A percentile compares a stretch with the other conserved stretches of the same genome.
Conservation (phyloP, 2,797 vertebrate genomes). For the Antrozous pallidus region DNA sequence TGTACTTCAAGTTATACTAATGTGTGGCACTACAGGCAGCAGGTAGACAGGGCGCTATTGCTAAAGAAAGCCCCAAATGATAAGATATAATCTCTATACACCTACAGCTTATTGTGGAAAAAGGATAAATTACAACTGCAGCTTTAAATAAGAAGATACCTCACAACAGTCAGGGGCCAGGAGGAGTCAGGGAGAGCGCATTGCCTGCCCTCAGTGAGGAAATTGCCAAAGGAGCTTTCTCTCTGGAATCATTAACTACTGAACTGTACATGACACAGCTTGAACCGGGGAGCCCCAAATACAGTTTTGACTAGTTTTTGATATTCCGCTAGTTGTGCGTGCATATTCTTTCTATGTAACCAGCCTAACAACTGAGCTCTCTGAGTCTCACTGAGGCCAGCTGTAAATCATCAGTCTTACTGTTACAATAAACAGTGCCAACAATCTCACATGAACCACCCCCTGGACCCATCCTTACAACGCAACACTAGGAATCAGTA, state of each 20-base stretch:
- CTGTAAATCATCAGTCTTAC: background rate
- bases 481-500: background rate
- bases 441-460: background rate
- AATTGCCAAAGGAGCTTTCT: background rate
- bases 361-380: background rate
- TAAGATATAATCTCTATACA: background rate
- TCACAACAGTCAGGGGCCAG: background rate
- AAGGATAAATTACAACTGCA: background rate
- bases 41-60: background rate
- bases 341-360: background rate
- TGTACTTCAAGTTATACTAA: background rate
- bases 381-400: background rate
- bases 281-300: background rate
- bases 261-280: background rate
- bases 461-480: background rate
- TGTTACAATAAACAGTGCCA: background rate
- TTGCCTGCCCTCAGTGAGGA: background rate
- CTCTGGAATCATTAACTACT: background rate
- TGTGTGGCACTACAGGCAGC: background rate
- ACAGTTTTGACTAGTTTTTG: background rate
- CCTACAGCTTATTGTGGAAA: background rate
- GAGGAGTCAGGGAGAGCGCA: rapidly evolving
- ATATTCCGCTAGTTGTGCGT: background rate
- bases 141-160: too few species aligned
- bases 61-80: background rate